Base-by-base conservation (phyloP, 2,113 vertebrate species). In the Campylomormyrus numenius region DNA sequence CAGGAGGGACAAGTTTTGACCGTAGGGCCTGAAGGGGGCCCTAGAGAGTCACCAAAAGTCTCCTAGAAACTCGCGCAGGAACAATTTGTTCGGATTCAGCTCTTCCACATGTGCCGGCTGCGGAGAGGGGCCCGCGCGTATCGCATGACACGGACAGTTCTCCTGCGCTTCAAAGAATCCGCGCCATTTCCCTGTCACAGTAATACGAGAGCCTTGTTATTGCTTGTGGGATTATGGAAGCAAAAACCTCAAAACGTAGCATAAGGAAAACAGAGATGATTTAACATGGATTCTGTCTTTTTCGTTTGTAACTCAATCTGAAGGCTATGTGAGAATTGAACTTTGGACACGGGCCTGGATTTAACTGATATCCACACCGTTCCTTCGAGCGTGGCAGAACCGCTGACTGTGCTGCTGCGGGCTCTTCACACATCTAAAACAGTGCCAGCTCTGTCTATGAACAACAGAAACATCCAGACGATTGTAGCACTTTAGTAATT, bases 261-360 rank as follows among this genome's bases (percentile, higher is more conserved):
- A 62, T 58, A 66, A 62, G 42, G 56, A 66, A 88, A 58, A 45
- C 39, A 88, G 53, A 62, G 56, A 88, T 88, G 87, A 88, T 88
- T 88, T 88, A 66, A 66, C 52, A 66, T 88, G 52, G 56, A 53
- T 56, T 7, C 50, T 53, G 85, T 87, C 49, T 87, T 35, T 56
- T 87, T 53, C 50, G 85, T 87, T 53, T 87, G 85, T 56, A 87
- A 56, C 49, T 52, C 50, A 53, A 87, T 53, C 85, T 53, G 50
- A 56, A 87, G 56, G 56, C 53, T 45, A 66, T 88, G 87, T 62
- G 87, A 88, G 56, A 88, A 62, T 24, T 42, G 56, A 62, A 66
- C 35, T 88, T 17, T 88, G 87, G 87, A 66, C 56, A n/a, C 35
- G 19, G 87, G 87, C 56, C 35, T 87, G 49, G 85, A 17, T 87